A percentile compares a stretch with the other conserved stretches of the same genome.
Evolutionary conservation across 1,140 invertebrate species (phyloP).

Genomic region (Euwallacea similis): DNA sequence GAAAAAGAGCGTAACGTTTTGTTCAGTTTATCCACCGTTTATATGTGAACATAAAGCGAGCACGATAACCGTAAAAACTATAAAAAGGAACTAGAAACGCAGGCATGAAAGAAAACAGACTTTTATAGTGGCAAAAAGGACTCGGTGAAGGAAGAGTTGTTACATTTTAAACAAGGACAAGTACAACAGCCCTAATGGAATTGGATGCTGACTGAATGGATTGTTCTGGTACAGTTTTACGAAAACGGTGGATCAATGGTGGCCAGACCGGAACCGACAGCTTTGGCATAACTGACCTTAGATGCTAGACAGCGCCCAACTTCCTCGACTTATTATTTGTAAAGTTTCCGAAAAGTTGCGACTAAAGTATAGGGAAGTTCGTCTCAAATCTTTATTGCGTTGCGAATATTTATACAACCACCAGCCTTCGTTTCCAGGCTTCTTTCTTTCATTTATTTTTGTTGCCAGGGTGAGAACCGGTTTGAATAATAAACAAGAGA

Average conservation of each 20-base stretch:
- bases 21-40: constrained; percentile 20
- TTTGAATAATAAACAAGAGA: constrained; percentile 27
- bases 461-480: constrained; percentile 10
- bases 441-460: constrained; percentile 17
- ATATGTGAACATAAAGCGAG: constrained; percentile 13
- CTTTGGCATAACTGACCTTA: constrained; percentile 17
- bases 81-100: constrained; percentile 10
- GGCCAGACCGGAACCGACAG: background rate
- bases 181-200: constrained; percentile 1
- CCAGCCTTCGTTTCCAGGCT: background rate
- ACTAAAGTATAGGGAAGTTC: constrained; percentile 6
- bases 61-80: constrained; percentile 22
- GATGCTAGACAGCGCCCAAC: constrained; percentile 5
- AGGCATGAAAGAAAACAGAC: constrained; percentile 8
- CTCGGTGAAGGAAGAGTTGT: background rate
- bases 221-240: background rate
- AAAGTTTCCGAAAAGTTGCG: constrained; percentile 23
- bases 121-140: constrained; percentile 5
- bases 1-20: constrained; percentile 17
- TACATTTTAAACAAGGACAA: background rate
- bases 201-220: background rate
- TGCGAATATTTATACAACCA: constrained; percentile 33
- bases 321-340: constrained; percentile 25
- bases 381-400: constrained; percentile 31
- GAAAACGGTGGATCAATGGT: background rate